Evolutionary conservation across 2,797 vertebrate genomes (phyloP).

Genomic region (Amblyopsis hoosieri): DNA sequence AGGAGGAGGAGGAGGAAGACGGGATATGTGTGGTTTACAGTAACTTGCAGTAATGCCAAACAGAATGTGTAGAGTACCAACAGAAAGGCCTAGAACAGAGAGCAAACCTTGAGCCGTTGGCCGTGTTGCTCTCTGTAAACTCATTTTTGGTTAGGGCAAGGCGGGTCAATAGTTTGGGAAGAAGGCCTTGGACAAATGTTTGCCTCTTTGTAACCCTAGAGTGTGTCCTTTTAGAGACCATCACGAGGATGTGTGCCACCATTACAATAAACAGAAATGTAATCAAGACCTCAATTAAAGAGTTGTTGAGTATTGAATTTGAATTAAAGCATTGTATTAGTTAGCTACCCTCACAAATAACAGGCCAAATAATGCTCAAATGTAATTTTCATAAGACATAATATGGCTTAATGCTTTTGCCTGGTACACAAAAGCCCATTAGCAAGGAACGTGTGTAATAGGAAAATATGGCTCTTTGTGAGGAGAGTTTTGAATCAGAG

Average conservation of each 20-base stretch:
- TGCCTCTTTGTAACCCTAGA: slow-evolving; percentile 15
- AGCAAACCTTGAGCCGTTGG: slow-evolving; percentile 23
- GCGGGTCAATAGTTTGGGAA: not conserved
- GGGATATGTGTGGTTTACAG: slow-evolving; percentile 78
- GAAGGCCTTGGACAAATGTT: slow-evolving; percentile 6
- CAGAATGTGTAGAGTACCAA: not conserved
- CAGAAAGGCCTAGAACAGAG: slow-evolving; percentile 24
- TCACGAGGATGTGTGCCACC: not conserved
- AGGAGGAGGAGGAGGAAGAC: slow-evolving; percentile 72
- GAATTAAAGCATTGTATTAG: not conserved
- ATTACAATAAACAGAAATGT: too few relatives aligned
- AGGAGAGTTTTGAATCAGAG: slow-evolving; percentile 41
- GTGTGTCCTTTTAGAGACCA: not conserved
- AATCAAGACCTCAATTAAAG: too few relatives aligned
- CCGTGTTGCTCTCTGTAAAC: not conserved
- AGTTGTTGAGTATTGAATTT: not conserved
- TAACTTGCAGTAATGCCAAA: slow-evolving; percentile 42
- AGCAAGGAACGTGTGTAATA: slow-evolving; percentile 9
- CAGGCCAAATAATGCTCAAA: not conserved
- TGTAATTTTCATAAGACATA: not conserved
- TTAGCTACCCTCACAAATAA: slow-evolving; percentile 1
- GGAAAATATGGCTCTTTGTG: slow-evolving; percentile 24
- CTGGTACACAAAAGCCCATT: slow-evolving; percentile 2
- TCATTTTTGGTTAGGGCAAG: not conserved
- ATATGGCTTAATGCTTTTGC: slow-evolving; percentile 5